Evolutionary conservation across 2,888 invertebrate genomes (phyloP).

Genomic region (Nemoura dubitans): DNA sequence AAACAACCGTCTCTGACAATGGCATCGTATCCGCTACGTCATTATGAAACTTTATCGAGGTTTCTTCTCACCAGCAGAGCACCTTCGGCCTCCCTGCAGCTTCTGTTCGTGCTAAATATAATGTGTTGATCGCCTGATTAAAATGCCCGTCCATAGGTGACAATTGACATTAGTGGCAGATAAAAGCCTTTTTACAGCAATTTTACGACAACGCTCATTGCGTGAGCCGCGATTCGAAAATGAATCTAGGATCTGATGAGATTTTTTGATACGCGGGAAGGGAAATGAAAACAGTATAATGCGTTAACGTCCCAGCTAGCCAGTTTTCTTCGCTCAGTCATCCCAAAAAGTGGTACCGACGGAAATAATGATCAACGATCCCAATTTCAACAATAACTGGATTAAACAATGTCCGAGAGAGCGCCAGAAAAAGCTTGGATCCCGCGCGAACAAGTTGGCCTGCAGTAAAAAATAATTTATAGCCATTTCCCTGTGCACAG

Average conservation of each 20-base stretch:
- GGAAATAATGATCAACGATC: neutral
- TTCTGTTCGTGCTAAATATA: neutral
- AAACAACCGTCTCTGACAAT: too few relatives aligned
- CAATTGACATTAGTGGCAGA: neutral
- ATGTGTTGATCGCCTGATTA: neutral
- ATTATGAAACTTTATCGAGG: neutral
- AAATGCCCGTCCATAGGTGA: neutral
- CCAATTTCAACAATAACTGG: neutral
- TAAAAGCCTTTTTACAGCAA: neutral
- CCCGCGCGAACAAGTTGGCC: neutral
- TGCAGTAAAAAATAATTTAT: neutral
- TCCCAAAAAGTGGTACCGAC: neutral
- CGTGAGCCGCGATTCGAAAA: neutral
- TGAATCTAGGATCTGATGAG: neutral
- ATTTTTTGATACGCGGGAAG: neutral
- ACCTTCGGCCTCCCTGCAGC: neutral
- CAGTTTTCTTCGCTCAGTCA: neutral
- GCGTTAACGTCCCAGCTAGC: neutral
- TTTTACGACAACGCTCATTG: neutral
- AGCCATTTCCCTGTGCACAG: constrained; percentile 2
- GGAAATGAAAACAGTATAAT: neutral
- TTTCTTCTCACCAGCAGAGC: neutral
- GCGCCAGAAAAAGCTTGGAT: neutral
- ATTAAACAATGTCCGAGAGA: neutral
- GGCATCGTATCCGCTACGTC: too few relatives aligned